A percentile compares a stretch with the other conserved stretches of the same genome.
phyloP scores from a whole-genome alignment of 2,888 invertebrate genomes.

The Zeuzera pyrina region DNA sequence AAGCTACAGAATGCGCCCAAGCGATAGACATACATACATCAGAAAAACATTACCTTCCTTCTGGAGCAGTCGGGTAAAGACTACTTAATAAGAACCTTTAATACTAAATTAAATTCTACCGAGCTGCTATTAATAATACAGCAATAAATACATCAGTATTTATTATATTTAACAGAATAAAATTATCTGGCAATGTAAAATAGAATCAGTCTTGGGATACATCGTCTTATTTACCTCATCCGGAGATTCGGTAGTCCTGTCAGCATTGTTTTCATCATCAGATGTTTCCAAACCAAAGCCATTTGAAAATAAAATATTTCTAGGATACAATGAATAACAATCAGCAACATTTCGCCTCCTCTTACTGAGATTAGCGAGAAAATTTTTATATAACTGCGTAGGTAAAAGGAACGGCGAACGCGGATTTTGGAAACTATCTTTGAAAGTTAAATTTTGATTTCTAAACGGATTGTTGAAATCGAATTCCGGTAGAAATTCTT shows the following conservation, averaged over 20 bases:
- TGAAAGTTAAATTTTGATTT: constrained; percentile 51
- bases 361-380: constrained; percentile 77
- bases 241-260: constrained; percentile 56
- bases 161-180: too few species aligned
- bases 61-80: too few species aligned
- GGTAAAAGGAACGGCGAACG: constrained; percentile 77
- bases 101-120: too few species aligned
- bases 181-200: too few species aligned
- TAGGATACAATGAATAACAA: constrained; percentile 60
- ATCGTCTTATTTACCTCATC: constrained; percentile 58
- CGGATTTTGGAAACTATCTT: constrained; percentile 48
- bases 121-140: too few species aligned
- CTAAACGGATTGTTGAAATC: constrained; percentile 59
- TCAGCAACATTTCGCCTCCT: constrained; percentile 59
- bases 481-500: constrained; percentile 63
- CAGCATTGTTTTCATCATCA: constrained; percentile 57
- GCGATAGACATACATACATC: too few species aligned
- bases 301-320: constrained; percentile 72
- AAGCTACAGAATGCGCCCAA: too few species aligned
- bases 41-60: too few species aligned
- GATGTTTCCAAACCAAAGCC: constrained; percentile 54
- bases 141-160: too few species aligned
- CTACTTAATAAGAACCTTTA: too few species aligned
- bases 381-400: constrained; percentile 84
- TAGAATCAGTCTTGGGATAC: too few species aligned